Conservation (phyloP, 2,888 invertebrate species). For the Harpalus rubripes region DNA sequence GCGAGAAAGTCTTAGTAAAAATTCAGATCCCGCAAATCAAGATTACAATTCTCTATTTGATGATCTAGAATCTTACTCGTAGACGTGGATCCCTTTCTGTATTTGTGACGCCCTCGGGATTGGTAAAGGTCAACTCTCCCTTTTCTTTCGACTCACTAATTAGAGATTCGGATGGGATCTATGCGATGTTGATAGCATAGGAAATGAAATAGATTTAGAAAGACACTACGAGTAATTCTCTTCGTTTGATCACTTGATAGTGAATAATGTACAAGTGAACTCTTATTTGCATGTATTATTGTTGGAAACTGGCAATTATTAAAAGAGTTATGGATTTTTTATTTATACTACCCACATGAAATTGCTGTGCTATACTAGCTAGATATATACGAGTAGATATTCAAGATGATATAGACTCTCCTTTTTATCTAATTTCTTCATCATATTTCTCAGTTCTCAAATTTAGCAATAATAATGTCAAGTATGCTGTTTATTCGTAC, state of each 20-base stretch:
- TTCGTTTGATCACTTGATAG: background rate
- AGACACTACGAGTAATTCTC: background rate
- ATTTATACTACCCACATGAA: background rate
- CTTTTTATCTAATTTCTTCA: too few species aligned
- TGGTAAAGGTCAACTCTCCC: conserved; percentile 32
- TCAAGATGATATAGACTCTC: too few species aligned
- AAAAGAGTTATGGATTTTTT: conserved; percentile 12
- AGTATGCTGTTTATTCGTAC: too few species aligned
- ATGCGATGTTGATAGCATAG: conserved; percentile 13
- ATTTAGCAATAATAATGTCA: too few species aligned
- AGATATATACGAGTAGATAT: too few species aligned
- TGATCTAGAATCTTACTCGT: conserved; percentile 5
- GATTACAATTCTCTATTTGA: conserved; percentile 15
- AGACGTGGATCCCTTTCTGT: conserved; percentile 14
- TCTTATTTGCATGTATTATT: background rate
- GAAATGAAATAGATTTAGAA: conserved; percentile 10
- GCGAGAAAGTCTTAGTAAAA: background rate
- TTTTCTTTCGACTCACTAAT: conserved; percentile 13
- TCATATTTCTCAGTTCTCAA: too few species aligned
- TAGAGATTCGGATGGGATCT: conserved; percentile 12
- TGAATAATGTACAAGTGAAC: background rate
- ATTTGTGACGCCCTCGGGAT: background rate
- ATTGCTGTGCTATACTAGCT: too few species aligned
- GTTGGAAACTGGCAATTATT: conserved; percentile 8
- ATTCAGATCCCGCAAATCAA: conserved; percentile 23